phyloP scores from a whole-genome alignment of 1,140 invertebrate genomes.

The Drosophila tristis region DNA sequence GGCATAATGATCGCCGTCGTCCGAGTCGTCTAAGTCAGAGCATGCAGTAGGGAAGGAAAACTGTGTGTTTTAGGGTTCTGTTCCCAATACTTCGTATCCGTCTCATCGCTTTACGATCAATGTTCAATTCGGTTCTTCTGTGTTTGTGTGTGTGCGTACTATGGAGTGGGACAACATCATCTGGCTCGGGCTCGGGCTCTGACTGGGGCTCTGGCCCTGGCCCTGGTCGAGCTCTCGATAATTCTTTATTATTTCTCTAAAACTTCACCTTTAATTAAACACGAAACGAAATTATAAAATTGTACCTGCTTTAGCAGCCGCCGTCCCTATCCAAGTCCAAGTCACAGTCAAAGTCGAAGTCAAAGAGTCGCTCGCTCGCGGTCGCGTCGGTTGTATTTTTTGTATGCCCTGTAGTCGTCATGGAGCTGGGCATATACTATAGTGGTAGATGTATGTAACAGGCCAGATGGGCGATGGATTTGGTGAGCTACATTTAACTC shows the following conservation, averaged over 20 bases:
- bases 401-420: conserved; percentile 10
- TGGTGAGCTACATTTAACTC: no score
- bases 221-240: conserved; percentile 53
- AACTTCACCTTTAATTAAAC: conserved; percentile 83
- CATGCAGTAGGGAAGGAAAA: conserved; percentile 30
- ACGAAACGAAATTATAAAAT: conserved; percentile 83
- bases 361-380: conserved; percentile 31
- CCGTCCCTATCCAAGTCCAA: conserved; percentile 30
- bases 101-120: conserved; percentile 78
- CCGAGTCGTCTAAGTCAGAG: conserved; percentile 50
- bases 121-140: conserved; percentile 35
- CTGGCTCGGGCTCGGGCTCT: conserved; percentile 45
- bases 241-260: conserved; percentile 83
- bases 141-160: conserved; percentile 31
- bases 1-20: conserved; percentile 72
- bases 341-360: conserved; percentile 30
- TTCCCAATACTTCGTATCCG: conserved; percentile 20
- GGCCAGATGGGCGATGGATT: no score
- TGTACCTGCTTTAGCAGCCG: conserved; percentile 78
- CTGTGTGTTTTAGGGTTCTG: conserved; percentile 25
- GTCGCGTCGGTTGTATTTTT: conserved; percentile 16
- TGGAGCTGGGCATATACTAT: conserved; percentile 2
- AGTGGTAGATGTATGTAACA: background rate
- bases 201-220: background rate
- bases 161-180: conserved; percentile 42